A percentile compares a stretch with the other conserved stretches of the same genome.
Conservation (phyloP, 2,888 invertebrate genomes). For the Mesorhabditis belari region DNA sequence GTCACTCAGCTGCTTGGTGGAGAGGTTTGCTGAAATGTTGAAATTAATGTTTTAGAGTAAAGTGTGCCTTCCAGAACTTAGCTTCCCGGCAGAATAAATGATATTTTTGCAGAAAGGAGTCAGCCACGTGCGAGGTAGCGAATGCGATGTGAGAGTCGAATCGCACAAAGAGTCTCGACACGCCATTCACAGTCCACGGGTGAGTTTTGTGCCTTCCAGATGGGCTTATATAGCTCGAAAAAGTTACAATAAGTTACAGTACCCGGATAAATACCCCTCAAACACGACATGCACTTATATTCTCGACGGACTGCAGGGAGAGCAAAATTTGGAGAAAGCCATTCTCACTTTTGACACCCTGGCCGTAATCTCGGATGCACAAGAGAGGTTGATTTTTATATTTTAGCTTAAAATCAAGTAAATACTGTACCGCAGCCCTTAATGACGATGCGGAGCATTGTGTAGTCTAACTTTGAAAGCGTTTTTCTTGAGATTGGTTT, state of each 20-base stretch:
- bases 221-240: background rate
- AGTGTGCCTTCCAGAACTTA: background rate
- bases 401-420: too few species aligned
- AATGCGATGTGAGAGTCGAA: constrained; percentile 70
- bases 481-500: too few species aligned
- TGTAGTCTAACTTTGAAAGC: too few species aligned
- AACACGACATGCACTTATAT: constrained; percentile 57
- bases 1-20: constrained; percentile 67
- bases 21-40: constrained; percentile 11
- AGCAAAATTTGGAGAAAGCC: constrained; percentile 50
- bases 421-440: too few species aligned
- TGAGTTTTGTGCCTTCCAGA: constrained; percentile 4
- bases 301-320: constrained; percentile 80
- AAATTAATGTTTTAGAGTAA: background rate
- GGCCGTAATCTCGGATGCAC: constrained; percentile 26
- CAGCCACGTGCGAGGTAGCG: constrained; percentile 56
- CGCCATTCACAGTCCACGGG: constrained; percentile 55
- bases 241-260: constrained; percentile 33
- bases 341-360: constrained; percentile 41
- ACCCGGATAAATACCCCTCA: constrained; percentile 54
- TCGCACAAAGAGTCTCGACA: constrained; percentile 55
- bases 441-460: too few species aligned
- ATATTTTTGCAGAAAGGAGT: constrained; percentile 17
- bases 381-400: too few species aligned
- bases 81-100: background rate